A percentile compares a stretch with the other conserved stretches of the same genome.
Evolutionary conservation across 2,797 vertebrate genomes (phyloP).

Genomic region (Halcyon chelicuti): DNA sequence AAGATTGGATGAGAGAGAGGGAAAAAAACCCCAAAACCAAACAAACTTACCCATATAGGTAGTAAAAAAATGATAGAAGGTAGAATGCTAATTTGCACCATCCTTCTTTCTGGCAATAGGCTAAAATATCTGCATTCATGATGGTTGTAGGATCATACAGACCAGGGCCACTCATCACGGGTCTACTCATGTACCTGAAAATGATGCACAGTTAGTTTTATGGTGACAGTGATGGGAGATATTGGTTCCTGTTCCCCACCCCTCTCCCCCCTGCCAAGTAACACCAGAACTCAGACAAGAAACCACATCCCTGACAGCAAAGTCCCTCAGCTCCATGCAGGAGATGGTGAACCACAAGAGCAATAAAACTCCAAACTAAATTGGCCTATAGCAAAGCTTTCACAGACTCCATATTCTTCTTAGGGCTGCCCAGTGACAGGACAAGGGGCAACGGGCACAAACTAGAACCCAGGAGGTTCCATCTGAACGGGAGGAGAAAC

Average conservation of each 20-base stretch:
- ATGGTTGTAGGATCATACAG: slow-evolving; percentile 98
- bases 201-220: slow-evolving; percentile 1
- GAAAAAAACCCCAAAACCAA: not conserved
- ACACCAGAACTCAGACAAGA: not conserved
- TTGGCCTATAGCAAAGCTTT: rapidly evolving
- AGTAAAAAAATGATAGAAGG: slow-evolving; percentile 99
- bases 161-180: slow-evolving; percentile 96
- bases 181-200: slow-evolving; percentile 91
- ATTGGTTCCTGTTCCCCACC: not conserved
- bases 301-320: rapidly evolving
- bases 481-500: not conserved
- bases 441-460: not conserved
- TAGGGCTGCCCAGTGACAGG: not conserved
- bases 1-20: not conserved
- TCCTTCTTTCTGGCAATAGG: slow-evolving; percentile 99
- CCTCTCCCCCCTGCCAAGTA: not conserved
- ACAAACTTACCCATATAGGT: slow-evolving; percentile 94
- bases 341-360: not conserved
- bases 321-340: not conserved
- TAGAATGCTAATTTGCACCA: slow-evolving; percentile 99
- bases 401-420: not conserved
- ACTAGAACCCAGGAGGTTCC: not conserved
- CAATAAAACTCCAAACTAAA: not conserved
- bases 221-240: rapidly evolving
- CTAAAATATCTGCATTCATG: slow-evolving; percentile 99